phyloP scores from a whole-genome alignment of 1,140 invertebrate genomes.

The Drosophila setifemur region DNA sequence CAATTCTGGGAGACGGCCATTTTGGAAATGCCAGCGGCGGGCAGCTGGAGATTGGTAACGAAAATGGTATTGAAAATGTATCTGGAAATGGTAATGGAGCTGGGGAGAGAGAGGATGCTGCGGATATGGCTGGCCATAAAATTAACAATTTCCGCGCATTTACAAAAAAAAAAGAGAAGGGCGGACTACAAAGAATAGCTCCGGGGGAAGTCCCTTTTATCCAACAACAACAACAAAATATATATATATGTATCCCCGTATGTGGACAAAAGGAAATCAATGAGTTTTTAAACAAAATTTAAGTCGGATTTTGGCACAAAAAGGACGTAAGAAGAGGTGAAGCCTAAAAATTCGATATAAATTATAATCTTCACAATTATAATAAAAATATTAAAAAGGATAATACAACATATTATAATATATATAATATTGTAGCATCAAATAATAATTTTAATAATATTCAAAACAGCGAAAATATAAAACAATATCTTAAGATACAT shows the following conservation, averaged over 20 bases:
- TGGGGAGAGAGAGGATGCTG: neutral
- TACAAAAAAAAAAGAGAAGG: constrained; percentile 36
- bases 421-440: no score
- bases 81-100: constrained; percentile 9
- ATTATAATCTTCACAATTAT: no score
- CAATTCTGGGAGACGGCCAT: constrained; percentile 48
- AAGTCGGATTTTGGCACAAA: neutral
- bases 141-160: constrained; percentile 77
- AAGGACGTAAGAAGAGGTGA: no score
- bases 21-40: constrained; percentile 50
- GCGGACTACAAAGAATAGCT: neutral
- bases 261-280: neutral
- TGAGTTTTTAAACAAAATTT: constrained; percentile 21
- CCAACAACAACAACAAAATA: neutral
- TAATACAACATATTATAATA: no score
- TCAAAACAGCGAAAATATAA: no score
- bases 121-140: constrained; percentile 73
- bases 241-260: no score
- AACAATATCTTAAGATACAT: no score
- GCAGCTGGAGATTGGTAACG: constrained; percentile 4
- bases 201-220: neutral
- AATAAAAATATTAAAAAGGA: no score
- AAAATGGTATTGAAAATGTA: neutral
- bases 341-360: no score
- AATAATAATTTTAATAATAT: no score